These are phyloP conservation scores for Chaetophractus vellerosus DNA, from an alignment of 2,797 vertebrate species.

Conservation along the genomic window DNA sequence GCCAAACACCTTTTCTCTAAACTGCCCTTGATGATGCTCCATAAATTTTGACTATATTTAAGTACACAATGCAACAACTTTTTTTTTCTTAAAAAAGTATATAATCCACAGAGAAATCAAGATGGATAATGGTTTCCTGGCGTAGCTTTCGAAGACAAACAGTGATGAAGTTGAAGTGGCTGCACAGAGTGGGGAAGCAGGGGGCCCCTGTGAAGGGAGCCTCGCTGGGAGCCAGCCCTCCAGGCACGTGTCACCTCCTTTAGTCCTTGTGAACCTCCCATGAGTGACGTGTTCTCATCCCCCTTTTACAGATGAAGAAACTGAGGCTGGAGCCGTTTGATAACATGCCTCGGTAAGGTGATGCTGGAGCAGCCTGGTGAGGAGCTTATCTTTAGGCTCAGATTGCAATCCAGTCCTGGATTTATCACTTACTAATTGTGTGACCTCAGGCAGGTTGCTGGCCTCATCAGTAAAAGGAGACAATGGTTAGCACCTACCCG, in stretches of 20 bases:
- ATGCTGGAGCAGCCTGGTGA: neutral
- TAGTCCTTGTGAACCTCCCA: neutral
- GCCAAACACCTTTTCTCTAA: constrained; percentile 1
- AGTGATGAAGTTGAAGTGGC: neutral
- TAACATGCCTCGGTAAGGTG: neutral
- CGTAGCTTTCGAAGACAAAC: neutral
- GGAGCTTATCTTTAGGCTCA: neutral
- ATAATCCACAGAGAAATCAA: neutral
- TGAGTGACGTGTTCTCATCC: neutral
- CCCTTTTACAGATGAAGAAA: too few species aligned
- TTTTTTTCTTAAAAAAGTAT: neutral
- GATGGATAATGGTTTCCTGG: neutral
- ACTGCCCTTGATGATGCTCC: neutral
- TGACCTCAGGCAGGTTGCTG: neutral
- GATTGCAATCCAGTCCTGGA: neutral
- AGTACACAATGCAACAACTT: neutral
- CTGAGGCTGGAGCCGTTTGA: neutral
- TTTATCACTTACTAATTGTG: too few species aligned
- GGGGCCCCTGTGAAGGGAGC: fast-evolving
- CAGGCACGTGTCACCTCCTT: too few species aligned
- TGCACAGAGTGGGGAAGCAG: neutral
- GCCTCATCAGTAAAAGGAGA: neutral
- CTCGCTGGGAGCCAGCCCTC: fast-evolving
- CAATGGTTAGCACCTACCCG: neutral
- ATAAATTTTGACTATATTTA: constrained; percentile 2